These are phyloP conservation scores for Myzus persicae DNA, from an alignment of 1,140 invertebrate genomes.

Conservation along the genomic window DNA sequence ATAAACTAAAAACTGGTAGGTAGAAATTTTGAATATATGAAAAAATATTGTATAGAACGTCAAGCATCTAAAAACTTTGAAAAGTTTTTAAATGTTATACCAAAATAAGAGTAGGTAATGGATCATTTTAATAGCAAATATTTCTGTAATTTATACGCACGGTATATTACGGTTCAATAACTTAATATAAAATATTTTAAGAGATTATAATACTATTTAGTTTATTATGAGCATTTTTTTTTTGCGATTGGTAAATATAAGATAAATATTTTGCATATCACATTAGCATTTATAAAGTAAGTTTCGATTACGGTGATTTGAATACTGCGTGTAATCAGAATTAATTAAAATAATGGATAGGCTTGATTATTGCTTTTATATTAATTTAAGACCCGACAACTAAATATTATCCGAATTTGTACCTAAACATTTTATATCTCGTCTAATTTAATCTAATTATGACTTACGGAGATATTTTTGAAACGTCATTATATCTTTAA, in stretches of 20 bases:
- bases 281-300: not conserved
- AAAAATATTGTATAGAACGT: not conserved
- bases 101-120: not conserved
- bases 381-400: not conserved
- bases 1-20: not conserved
- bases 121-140: conserved; percentile 9
- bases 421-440: not conserved
- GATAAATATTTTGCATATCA: too few relatives aligned
- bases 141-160: not conserved
- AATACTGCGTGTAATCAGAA: not conserved
- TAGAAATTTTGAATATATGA: not conserved
- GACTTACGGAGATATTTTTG: not conserved
- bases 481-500: not conserved
- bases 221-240: too few relatives aligned
- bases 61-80: not conserved
- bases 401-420: not conserved
- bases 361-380: not conserved
- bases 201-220: too few relatives aligned
- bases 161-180: not conserved
- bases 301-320: not conserved
- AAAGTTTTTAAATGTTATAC: not conserved
- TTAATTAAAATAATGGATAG: conserved; percentile 14
- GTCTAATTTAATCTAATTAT: not conserved
- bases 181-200: not conserved
- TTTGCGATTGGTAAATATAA: too few relatives aligned